Percentiles rank a stretch among this genome's conserved stretches.
These are phyloP conservation scores for Botia kubotai DNA, from an alignment of 2,797 vertebrate species.

Conservation along the genomic window DNA sequence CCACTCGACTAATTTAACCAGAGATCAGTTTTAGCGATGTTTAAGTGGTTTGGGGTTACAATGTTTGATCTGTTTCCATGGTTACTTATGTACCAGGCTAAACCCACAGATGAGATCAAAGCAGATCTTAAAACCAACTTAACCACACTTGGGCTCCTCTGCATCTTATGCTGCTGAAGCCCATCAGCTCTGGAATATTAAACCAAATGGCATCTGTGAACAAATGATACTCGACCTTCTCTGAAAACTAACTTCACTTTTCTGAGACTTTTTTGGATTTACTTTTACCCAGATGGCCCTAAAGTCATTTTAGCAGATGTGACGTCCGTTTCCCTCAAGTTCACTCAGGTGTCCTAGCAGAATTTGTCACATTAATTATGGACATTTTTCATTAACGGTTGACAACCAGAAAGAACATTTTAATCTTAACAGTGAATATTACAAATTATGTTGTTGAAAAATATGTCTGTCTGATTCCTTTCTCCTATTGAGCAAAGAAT, in stretches of 20 bases:
- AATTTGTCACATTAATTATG: too few species aligned
- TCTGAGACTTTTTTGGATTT: too few species aligned
- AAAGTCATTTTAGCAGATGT: too few species aligned
- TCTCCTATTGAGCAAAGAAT: background rate
- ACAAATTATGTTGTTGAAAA: too few species aligned
- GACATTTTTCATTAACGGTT: too few species aligned
- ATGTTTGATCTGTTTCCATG: slow-evolving; percentile 42
- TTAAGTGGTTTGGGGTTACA: slow-evolving; percentile 28
- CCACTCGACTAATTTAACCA: slow-evolving; percentile 3
- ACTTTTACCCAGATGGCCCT: too few species aligned
- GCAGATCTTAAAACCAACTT: slow-evolving; percentile 32
- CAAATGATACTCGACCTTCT: background rate
- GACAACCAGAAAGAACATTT: too few species aligned
- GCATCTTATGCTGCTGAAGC: background rate
- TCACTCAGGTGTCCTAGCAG: too few species aligned
- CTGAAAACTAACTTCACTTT: background rate
- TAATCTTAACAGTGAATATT: too few species aligned
- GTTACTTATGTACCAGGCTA: slow-evolving; percentile 20
- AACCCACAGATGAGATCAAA: slow-evolving; percentile 39
- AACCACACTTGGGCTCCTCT: slow-evolving; percentile 10
- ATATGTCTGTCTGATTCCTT: too few species aligned
- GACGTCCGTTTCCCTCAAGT: too few species aligned
- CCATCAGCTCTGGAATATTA: background rate
- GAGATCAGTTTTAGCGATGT: slow-evolving; percentile 31
- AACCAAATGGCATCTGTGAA: background rate